Base-by-base conservation (phyloP, 2,888 invertebrate species). In the Danaus chrysippus region DNA sequence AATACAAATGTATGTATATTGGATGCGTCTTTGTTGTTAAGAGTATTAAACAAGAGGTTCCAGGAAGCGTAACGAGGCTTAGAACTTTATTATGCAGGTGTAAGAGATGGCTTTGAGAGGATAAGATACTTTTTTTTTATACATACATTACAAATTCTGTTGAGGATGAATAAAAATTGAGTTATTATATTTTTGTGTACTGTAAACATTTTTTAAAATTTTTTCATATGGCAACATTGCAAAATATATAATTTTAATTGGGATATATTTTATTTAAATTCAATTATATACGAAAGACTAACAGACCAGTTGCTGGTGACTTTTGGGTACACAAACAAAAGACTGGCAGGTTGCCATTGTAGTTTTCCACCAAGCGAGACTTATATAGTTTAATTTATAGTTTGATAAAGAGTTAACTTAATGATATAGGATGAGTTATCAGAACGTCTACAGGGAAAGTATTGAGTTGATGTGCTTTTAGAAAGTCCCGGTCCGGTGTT, bases 401-500 rank as follows among this genome's bases (percentile, higher is more conserved):
- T 17, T 10, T 17, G 49, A 9, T 17, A 9, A 17, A 17, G 49
- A 17, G 49, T 9, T 17, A 49, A 3, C 49, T 17, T 49, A 10
- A 49, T 17, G 46, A 46, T 42, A 42, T 12, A 12, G 17, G n/a
- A 42, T 10, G 55, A 56, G 64, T 69, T 66, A 65, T 71, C 67
- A 68, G 74, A 68, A 68, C 15, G 70, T 68, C 68, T 62, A 68
- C 69, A 70, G 71, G 71, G 77, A 76, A 76, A 76, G 76, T 69
- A 67, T 56, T 68, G 59, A 65, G 61, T 66, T 62, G 52, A 60
- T 59, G 70, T 71, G 73, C 73, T 76, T 76, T 75, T 79, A 80
- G 79, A 79, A 79, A 79, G 79, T 79, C 73, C 72, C 60, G 59
- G 58, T 59, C 72, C 60, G 59, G 58, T 59, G 56, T 65, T 59